Evolutionary conservation across 2,113 vertebrate species (phyloP).

Genomic region (Willisornis vidua): DNA sequence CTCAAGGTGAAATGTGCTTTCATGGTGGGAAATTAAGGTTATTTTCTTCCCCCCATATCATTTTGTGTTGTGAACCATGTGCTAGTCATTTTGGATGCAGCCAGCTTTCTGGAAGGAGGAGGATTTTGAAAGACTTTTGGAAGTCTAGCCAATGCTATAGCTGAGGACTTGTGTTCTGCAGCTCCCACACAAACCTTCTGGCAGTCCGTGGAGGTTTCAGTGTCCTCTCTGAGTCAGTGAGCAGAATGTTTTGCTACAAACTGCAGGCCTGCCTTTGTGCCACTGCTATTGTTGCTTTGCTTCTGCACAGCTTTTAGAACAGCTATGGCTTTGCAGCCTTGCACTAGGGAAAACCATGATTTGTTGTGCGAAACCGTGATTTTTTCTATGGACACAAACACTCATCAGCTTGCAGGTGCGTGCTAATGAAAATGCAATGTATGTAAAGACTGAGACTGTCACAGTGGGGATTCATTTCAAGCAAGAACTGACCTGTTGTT

Average conservation of each 20-base stretch:
- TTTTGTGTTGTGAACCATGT: neutral
- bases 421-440: neutral
- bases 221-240: conserved; percentile 9
- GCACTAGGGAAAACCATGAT: neutral
- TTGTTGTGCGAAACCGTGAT: neutral
- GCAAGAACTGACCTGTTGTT: neutral
- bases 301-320: neutral
- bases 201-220: neutral
- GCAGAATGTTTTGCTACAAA: neutral
- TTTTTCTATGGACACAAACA: neutral
- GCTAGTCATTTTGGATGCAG: neutral
- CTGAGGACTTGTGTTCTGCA: neutral
- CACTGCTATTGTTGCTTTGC: neutral
- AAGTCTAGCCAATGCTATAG: neutral
- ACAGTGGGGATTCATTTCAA: neutral
- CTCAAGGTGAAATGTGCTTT: neutral
- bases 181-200: conserved; percentile 38
- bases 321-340: neutral
- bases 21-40: neutral
- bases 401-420: neutral
- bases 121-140: neutral
- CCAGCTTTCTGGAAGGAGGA: neutral
- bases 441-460: neutral
- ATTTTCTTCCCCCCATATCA: neutral
- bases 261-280: neutral